Evolutionary conservation across 2,888 invertebrate genomes (phyloP).

Genomic region (Melinaea menophilus): DNA sequence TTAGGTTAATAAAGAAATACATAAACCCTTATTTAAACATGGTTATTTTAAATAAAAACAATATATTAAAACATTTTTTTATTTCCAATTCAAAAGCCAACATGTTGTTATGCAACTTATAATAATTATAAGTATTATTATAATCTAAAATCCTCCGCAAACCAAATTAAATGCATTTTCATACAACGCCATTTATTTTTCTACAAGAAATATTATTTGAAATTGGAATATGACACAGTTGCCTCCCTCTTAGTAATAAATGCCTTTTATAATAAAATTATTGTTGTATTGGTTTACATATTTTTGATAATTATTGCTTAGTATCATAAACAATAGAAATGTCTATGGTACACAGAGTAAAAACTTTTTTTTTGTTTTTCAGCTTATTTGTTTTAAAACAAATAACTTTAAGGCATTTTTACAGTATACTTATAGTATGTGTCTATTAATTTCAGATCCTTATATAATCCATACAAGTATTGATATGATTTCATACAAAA

Average conservation of each 20-base stretch:
- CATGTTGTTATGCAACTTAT: conserved; percentile 65
- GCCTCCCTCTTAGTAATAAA: too few relatives aligned
- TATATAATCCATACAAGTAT: not conserved
- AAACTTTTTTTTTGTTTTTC: too few relatives aligned
- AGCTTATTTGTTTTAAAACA: too few relatives aligned
- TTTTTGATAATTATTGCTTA: too few relatives aligned
- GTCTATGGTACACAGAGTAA: too few relatives aligned
- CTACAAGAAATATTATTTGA: conserved; percentile 55
- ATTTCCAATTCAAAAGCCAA: conserved; percentile 73
- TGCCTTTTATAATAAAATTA: conserved; percentile 44
- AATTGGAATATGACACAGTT: conserved; percentile 72
- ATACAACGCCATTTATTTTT: conserved; percentile 54
- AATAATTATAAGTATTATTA: conserved; percentile 22
- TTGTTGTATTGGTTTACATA: conserved; percentile 12
- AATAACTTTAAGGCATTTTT: too few relatives aligned
- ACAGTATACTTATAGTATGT: too few relatives aligned
- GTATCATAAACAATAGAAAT: too few relatives aligned
- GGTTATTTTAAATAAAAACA: conserved; percentile 36
- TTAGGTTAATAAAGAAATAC: too few relatives aligned
- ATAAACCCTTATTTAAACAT: conserved; percentile 16
- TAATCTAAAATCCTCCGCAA: conserved; percentile 45
- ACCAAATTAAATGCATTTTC: conserved; percentile 68
- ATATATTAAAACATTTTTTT: conserved; percentile 43
- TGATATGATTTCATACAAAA: not conserved
- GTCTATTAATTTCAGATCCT: too few relatives aligned